Base-by-base conservation (phyloP, 2,888 invertebrate species). In the Norana najaformis region DNA sequence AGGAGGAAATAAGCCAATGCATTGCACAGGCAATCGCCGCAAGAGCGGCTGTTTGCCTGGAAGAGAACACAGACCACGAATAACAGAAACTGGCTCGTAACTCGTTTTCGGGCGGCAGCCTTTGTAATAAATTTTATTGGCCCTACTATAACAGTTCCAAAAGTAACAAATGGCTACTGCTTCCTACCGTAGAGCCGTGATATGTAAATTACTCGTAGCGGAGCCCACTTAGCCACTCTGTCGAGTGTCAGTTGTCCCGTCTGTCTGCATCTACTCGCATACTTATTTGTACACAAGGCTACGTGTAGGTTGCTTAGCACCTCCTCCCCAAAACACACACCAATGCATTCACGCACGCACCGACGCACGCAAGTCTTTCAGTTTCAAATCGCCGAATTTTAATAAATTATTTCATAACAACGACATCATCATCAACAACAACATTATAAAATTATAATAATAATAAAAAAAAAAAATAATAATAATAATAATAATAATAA, bases 231-330 rank as follows among this genome's bases (percentile, higher is more conserved):
- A 8, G 69, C 69, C n/a, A n/a, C 11, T 6, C 69, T n/a, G 30
- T n/a, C 69, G n/a, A n/a, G 69, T 69, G n/a, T 69, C 69, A 69
- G n/a, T 69, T n/a, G n/a, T 69, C 69, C 69, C 30, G 69, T 69
- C 69, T n/a, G n/a, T n/a, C n/a, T n/a, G n/a, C n/a, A n/a, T n/a
- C n/a, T n/a, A n/a, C n/a, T n/a, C n/a, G n/a, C n/a, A n/a, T n/a
- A n/a, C n/a, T n/a, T n/a, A n/a, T n/a, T n/a, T n/a, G n/a, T n/a
- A n/a, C n/a, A n/a, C n/a, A n/a, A n/a, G n/a, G n/a, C n/a, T n/a
- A n/a, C n/a, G n/a, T n/a, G n/a, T n/a, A n/a, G n/a, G n/a, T n/a
- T n/a, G n/a, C n/a, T n/a, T n/a, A n/a, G n/a, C n/a, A n/a, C n/a
- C n/a, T n/a, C n/a, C n/a, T n/a, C n/a, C n/a, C n/a, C n/a, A n/a